phyloP scores from a whole-genome alignment of 2,888 invertebrate species.

The Sclerodermus sp. region DNA sequence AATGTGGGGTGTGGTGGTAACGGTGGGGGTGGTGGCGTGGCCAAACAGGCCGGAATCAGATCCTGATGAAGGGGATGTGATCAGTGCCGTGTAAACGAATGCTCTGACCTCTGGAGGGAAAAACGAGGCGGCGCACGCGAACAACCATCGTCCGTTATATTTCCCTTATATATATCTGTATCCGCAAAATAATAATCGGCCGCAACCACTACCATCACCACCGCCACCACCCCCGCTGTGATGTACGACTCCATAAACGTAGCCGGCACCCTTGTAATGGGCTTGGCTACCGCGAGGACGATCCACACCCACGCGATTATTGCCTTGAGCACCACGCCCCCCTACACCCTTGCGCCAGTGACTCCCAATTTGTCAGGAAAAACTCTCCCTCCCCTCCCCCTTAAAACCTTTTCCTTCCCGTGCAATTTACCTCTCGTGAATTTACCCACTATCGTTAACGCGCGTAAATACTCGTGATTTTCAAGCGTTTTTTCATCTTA shows the following conservation, averaged over 20 bases:
- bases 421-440: too few relatives aligned
- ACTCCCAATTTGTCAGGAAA: too few relatives aligned
- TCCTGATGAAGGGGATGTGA: too few relatives aligned
- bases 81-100: too few relatives aligned
- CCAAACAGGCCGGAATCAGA: too few relatives aligned
- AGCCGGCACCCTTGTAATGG: conserved; percentile 33
- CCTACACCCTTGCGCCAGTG: conserved; percentile 13
- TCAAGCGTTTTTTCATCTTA: too few relatives aligned
- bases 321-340: conserved; percentile 18
- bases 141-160: background rate
- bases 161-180: conserved; percentile 14
- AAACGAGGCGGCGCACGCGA: too few relatives aligned
- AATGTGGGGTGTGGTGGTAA: too few relatives aligned
- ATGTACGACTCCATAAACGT: conserved; percentile 47
- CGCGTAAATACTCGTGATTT: too few relatives aligned
- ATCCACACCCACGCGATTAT: conserved; percentile 24
- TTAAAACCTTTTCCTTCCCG: background rate
- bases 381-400: conserved; percentile 1
- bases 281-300: conserved; percentile 19
- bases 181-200: conserved; percentile 28
- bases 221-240: conserved; percentile 26
- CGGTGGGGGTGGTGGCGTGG: too few relatives aligned
- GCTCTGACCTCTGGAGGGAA: too few relatives aligned
- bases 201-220: too few relatives aligned
- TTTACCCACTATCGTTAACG: background rate